A percentile compares a stretch with the other conserved stretches of the same genome.
Conservation (phyloP, 2,113 vertebrate species). For the Megaceryle torquata region DNA sequence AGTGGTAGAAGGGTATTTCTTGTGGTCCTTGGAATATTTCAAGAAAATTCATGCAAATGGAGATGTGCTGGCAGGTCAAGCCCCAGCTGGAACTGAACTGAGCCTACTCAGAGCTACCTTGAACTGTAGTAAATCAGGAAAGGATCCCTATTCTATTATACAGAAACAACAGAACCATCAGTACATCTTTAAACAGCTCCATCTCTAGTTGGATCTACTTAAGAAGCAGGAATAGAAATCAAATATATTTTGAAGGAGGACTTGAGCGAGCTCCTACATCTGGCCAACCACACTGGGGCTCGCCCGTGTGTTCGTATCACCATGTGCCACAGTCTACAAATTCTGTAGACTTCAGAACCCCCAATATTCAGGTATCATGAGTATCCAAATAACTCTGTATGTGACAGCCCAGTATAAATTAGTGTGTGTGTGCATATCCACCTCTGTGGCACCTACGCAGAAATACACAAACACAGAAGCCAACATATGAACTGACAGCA, state of each 20-base stretch:
- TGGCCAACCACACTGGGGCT: background rate
- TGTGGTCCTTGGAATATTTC: background rate
- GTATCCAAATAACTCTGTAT: background rate
- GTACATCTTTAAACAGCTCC: background rate
- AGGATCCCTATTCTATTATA: background rate
- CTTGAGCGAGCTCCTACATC: background rate
- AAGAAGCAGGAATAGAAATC: background rate
- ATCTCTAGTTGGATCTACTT: background rate
- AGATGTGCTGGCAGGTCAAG: background rate
- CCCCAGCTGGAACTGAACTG: background rate
- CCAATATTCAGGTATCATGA: background rate
- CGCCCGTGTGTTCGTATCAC: background rate
- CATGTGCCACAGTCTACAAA: background rate
- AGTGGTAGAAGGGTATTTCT: background rate
- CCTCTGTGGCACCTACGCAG: background rate
- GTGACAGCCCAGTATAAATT: background rate
- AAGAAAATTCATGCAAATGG: background rate
- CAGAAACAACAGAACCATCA: background rate
- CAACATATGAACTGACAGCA: background rate
- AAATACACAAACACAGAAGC: background rate
- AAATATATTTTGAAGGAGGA: background rate
- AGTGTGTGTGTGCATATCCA: background rate
- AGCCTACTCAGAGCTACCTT: background rate
- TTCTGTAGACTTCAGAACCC: background rate
- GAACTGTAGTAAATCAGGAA: background rate